Percentiles rank a stretch among this genome's conserved stretches.
Conservation (phyloP, 2,113 vertebrate genomes). For the Gnathochromis pfefferi region DNA sequence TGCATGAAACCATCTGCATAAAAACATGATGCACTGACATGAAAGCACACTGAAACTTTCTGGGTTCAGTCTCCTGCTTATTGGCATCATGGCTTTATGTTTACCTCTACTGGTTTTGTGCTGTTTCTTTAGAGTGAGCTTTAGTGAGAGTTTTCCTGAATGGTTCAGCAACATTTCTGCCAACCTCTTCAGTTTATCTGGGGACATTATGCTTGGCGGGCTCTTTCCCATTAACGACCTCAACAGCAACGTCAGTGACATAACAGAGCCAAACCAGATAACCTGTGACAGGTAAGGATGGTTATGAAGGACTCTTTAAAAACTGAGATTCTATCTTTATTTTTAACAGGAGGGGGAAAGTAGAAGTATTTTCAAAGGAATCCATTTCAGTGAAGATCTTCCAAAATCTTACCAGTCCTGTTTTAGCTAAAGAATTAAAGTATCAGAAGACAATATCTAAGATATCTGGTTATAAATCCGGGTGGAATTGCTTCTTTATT, state of each 20-base stretch:
- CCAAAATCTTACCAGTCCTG: neutral
- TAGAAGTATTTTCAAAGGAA: neutral
- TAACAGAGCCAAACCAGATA: slow-evolving; percentile 45
- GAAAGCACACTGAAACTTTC: neutral
- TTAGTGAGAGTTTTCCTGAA: neutral
- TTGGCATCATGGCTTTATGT: slow-evolving; percentile 34
- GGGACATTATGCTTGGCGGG: slow-evolving; percentile 82
- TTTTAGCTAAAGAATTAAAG: neutral
- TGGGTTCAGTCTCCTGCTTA: neutral
- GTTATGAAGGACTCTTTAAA: neutral
- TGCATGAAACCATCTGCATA: slow-evolving; percentile 24
- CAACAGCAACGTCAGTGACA: slow-evolving; percentile 20
- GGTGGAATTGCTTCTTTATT: neutral
- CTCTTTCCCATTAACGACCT: slow-evolving; percentile 76
- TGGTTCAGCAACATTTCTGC: slow-evolving; percentile 54
- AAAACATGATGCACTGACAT: neutral
- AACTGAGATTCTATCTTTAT: neutral
- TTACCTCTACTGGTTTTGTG: slow-evolving; percentile 43
- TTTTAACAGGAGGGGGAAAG: neutral
- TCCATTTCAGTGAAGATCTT: neutral
- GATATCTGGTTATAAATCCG: neutral
- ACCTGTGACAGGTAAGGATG: slow-evolving; percentile 73
- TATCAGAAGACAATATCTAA: neutral
- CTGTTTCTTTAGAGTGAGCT: neutral
- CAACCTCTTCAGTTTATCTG: slow-evolving; percentile 65